Base-by-base conservation (phyloP, 1,140 invertebrate species). In the Aphelenchoides avenae region DNA sequence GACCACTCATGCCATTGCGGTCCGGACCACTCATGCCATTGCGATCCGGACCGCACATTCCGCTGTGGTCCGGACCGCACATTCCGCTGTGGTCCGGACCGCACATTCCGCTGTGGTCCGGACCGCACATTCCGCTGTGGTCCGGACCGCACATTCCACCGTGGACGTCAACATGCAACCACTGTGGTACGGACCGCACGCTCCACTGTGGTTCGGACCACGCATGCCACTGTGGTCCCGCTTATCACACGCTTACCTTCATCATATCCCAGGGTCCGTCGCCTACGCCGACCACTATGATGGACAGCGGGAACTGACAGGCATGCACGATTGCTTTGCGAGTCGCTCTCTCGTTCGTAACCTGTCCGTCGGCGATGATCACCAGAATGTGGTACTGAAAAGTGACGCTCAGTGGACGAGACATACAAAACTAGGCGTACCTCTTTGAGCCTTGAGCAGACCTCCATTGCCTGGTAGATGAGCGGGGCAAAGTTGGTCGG, bases 231-330 rank as follows among this genome's bases (percentile, higher is more conserved):
- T n/a, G n/a, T n/a, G n/a, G n/a, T n/a, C n/a, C n/a, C n/a, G n/a
- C n/a, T n/a, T n/a, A n/a, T n/a, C n/a, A n/a, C n/a, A 53, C 33
- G 34, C 6, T 42, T 41, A 72, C 71, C 59, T 55, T 77, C 80
- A 83, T 82, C 37, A 76, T 76, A 41, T 81, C 78, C 81, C 81
- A 83, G 0, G 82, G 82, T 13, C 82, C 82, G 66, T 66, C 82
- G 0, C 83, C 83, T n/a, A 81, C 82, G 3, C 83, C 83, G 11
- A 84, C 81, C 6, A 83, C 78, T 37, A 84, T 80, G 34, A 84
- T 83, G 49, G 81, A 82, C 11, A 84, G 70, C 2, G 83, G 81
- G 50, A 79, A 77, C 22, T 78, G 62, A 7, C 81, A 82, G 4
- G 83, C 83, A 20, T 80, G 72, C 4, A 83, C 80, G 9, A 84